Percentiles rank a stretch among this genome's conserved stretches.
These are phyloP conservation scores for Callocephalon fimbriatum DNA, from an alignment of 2,113 vertebrate species.

Conservation along the genomic window DNA sequence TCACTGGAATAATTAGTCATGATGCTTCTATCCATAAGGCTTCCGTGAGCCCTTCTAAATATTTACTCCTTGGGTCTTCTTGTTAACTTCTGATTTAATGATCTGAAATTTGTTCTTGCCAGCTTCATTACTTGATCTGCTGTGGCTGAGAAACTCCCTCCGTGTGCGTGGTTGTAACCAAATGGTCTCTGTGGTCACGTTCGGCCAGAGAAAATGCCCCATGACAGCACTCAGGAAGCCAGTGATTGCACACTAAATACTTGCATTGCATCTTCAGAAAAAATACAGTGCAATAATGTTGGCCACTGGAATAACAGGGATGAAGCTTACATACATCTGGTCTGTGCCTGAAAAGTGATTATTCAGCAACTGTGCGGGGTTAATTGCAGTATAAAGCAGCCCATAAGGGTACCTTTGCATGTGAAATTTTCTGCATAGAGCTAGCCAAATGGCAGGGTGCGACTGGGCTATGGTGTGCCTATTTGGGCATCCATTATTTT, in stretches of 20 bases:
- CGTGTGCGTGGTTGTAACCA: background rate
- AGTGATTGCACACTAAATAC: background rate
- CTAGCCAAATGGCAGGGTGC: background rate
- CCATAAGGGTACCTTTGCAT: rapidly evolving
- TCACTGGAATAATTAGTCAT: background rate
- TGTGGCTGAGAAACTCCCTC: background rate
- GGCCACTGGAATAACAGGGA: background rate
- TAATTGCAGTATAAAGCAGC: background rate
- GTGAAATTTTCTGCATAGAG: background rate
- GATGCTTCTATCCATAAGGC: background rate
- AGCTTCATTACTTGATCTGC: background rate
- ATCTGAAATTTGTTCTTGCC: background rate
- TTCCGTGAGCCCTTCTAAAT: slow-evolving; percentile 2
- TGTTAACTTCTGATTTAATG: background rate
- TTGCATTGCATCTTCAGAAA: background rate
- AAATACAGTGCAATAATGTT: background rate
- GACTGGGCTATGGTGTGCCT: background rate
- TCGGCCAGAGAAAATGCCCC: background rate
- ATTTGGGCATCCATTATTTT: rapidly evolving
- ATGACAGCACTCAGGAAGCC: background rate
- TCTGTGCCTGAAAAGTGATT: rapidly evolving
- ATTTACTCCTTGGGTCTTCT: slow-evolving; percentile 1
- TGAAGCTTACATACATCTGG: background rate
- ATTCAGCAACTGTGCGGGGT: background rate
- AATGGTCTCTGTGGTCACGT: background rate